Base-by-base conservation (phyloP, 2,888 invertebrate genomes). In the Onchidella celtica region DNA sequence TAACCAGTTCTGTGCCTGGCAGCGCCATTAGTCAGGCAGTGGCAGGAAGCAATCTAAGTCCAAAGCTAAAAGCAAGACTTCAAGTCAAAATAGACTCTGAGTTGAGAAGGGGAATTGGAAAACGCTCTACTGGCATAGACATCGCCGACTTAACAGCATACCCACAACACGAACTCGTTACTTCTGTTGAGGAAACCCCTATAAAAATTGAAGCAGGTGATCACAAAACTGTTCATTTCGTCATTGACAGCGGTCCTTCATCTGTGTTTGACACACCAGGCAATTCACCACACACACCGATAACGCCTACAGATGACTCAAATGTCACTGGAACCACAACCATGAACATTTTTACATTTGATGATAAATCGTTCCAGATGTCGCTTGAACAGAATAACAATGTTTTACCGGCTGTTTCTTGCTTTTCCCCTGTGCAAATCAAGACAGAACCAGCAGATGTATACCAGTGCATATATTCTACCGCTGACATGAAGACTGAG, bases 221-320 rank as follows among this genome's bases (percentile, higher is more conserved):
- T 21, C n/a, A 63, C 55, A 69, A 29, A 17, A 21, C 69, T n/a
- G 63, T 75, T 2, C 68, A 75, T 4, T 69, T 69, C 1, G 65
- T 72, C 32, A 68, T 68, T 40, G 75, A 72, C 69, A 72, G 29
- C 32, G 66, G 74, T 4, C 65, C 57, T 0, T 68, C 75, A 2
- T 75, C 81, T 38, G 81, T 81, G 32, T 81, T 81, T 47, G 81
- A 81, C 61, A 81, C 81, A 0, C 81, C 81, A 6, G 81, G 69
- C 36, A 75, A 74, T 38, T 81, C 81, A 1, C 81, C 81, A 0
- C 63, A 73, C 40, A 74, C 65, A 17, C 79, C 79, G 9, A 57
- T 73, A 11, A 80, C 79, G 9, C 79, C 79, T 1, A n/a, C n/a
- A n/a, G n/a, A n/a, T n/a, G n/a, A n/a, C n/a, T n/a, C n/a, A n/a